phyloP scores from a whole-genome alignment of 2,797 vertebrate genomes.

The Propithecus deckenii region DNA sequence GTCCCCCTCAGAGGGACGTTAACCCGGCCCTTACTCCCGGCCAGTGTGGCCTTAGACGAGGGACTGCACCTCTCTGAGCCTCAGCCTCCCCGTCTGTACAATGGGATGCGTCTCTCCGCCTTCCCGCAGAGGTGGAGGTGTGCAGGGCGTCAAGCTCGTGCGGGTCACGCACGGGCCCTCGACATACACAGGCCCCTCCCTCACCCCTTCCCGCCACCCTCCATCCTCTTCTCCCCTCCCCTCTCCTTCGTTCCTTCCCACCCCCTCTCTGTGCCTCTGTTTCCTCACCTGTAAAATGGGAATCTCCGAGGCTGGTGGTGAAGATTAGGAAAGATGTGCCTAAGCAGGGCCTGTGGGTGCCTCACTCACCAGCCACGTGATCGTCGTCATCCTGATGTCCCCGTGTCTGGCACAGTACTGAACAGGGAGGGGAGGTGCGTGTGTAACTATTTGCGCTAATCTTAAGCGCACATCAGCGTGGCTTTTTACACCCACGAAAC shows the following conservation, averaged over 20 bases:
- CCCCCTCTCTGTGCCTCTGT: background rate
- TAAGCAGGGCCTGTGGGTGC: background rate
- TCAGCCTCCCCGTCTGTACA: background rate
- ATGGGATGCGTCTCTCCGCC: accelerated
- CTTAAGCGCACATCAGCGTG: background rate
- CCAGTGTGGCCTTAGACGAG: background rate
- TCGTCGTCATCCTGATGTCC: accelerated
- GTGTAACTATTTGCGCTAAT: background rate
- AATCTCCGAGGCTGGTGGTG: background rate
- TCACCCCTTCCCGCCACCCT: no score
- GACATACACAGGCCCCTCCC: accelerated
- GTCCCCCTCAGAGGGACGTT: background rate
- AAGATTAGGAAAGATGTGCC: background rate
- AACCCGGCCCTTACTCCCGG: background rate
- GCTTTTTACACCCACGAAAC: background rate
- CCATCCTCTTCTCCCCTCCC: background rate
- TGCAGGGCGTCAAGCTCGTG: accelerated
- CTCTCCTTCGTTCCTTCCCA: background rate
- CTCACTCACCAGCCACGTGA: accelerated
- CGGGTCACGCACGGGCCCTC: background rate
- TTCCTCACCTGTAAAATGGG: background rate
- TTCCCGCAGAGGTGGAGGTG: accelerated
- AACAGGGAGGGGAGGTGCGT: background rate
- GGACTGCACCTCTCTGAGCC: background rate
- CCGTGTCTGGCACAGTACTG: background rate